Conservation (phyloP, 2,113 vertebrate species). For the Piprites chloris region DNA sequence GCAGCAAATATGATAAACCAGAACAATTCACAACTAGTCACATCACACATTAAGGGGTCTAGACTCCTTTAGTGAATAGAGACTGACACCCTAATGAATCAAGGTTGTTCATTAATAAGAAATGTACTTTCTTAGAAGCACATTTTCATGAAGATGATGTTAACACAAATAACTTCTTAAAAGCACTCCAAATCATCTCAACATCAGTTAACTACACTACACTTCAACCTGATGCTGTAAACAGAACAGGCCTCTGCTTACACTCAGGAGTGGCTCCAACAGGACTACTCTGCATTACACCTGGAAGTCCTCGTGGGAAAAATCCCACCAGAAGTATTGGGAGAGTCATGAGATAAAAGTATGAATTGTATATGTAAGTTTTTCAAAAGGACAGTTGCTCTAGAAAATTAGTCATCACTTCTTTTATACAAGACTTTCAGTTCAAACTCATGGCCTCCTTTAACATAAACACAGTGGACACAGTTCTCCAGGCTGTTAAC, state of each 20-base stretch:
- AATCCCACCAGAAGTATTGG: background rate
- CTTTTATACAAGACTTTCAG: background rate
- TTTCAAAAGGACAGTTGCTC: background rate
- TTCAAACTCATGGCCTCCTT: background rate
- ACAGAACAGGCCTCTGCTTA: background rate
- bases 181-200: background rate
- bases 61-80: background rate
- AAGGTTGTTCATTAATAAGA: background rate
- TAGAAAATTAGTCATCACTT: background rate
- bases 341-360: background rate
- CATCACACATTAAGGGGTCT: background rate
- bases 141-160: background rate
- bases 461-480: background rate
- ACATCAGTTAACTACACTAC: background rate
- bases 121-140: background rate
- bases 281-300: background rate
- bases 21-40: background rate
- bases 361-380: rapidly evolving
- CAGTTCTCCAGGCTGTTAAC: background rate
- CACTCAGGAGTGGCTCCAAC: background rate
- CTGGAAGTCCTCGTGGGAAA: background rate
- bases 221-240: background rate
- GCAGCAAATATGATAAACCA: conserved; percentile 44
- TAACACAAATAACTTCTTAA: background rate
- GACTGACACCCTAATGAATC: background rate